These are phyloP conservation scores for Drosophila repleta DNA, from an alignment of 1,140 invertebrate genomes.

Conservation along the genomic window DNA sequence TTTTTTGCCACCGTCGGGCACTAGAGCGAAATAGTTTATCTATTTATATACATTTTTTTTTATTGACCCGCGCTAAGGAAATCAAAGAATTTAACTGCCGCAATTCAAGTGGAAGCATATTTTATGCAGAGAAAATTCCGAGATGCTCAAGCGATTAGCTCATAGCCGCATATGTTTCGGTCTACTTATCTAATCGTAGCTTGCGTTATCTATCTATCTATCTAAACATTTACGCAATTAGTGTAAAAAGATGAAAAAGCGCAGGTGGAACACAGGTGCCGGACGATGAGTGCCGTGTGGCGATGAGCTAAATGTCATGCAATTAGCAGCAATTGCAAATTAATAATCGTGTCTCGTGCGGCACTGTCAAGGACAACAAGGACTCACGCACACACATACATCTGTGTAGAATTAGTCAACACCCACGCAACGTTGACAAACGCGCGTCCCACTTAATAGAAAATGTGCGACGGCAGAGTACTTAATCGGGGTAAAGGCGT, in stretches of 20 bases:
- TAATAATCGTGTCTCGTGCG: conserved; percentile 74
- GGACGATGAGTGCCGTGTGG: neutral
- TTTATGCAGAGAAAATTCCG: conserved; percentile 33
- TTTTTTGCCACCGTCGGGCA: neutral
- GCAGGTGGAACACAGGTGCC: conserved; percentile 11
- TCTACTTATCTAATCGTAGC: conserved; percentile 66
- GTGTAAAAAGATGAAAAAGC: conserved; percentile 26
- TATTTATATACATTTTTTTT: conserved; percentile 34
- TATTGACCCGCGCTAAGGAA: conserved; percentile 5
- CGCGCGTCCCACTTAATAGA: conserved; percentile 63
- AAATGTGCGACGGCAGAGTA: conserved; percentile 38
- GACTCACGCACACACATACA: conserved; percentile 53
- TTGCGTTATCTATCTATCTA: conserved; percentile 55
- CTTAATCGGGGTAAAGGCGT: neutral
- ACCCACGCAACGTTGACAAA: conserved; percentile 47
- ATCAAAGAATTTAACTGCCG: conserved; percentile 32
- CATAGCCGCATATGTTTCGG: conserved; percentile 24
- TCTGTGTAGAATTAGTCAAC: conserved; percentile 8
- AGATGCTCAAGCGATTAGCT: conserved; percentile 31
- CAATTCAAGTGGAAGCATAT: conserved; percentile 44
- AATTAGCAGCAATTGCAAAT: conserved; percentile 80
- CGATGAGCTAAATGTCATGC: conserved; percentile 42
- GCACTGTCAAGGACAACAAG: conserved; percentile 59
- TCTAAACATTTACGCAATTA: conserved; percentile 47
- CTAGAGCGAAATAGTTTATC: neutral